Evolutionary conservation across 1,140 invertebrate species (phyloP).

Genomic region (Bradysia coprophila): DNA sequence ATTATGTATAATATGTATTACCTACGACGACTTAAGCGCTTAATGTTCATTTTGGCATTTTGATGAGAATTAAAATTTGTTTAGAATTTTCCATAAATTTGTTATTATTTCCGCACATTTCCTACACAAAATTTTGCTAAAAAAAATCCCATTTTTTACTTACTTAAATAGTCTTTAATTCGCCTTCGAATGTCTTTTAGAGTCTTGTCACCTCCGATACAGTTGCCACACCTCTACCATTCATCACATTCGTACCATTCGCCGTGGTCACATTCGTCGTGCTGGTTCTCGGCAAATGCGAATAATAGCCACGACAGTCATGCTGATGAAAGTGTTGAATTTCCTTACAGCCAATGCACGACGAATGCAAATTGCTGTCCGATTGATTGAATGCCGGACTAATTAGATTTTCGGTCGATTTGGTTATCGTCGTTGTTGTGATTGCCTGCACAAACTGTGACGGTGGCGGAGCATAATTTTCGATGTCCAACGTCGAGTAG

Average conservation of each 20-base stretch:
- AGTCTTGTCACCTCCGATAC: not conserved
- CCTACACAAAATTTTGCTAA: too few species aligned
- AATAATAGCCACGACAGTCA: constrained; percentile 16
- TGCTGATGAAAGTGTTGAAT: not conserved
- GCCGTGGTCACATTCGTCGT: not conserved
- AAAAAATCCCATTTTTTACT: too few species aligned
- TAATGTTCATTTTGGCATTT: too few species aligned
- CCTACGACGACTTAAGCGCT: too few species aligned
- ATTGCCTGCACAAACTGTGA: constrained; percentile 26
- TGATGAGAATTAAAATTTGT: too few species aligned
- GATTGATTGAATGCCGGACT: constrained; percentile 22
- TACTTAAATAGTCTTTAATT: too few species aligned
- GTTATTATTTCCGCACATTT: too few species aligned
- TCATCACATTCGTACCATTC: not conserved
- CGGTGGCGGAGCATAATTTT: constrained; percentile 23
- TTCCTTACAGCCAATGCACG: not conserved
- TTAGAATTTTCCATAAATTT: too few species aligned
- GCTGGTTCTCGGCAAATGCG: constrained; percentile 19
- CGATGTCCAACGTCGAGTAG: constrained; percentile 23
- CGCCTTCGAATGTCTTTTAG: too few species aligned
- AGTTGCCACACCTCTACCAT: not conserved
- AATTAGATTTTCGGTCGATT: constrained; percentile 59
- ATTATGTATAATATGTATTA: too few species aligned
- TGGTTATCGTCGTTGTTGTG: constrained; percentile 32
- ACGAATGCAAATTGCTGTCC: not conserved